Evolutionary conservation across 2,888 invertebrate genomes (phyloP), one percentile per base, ranked within the genome.

Genomic region (Tholera decimalis): DNA sequence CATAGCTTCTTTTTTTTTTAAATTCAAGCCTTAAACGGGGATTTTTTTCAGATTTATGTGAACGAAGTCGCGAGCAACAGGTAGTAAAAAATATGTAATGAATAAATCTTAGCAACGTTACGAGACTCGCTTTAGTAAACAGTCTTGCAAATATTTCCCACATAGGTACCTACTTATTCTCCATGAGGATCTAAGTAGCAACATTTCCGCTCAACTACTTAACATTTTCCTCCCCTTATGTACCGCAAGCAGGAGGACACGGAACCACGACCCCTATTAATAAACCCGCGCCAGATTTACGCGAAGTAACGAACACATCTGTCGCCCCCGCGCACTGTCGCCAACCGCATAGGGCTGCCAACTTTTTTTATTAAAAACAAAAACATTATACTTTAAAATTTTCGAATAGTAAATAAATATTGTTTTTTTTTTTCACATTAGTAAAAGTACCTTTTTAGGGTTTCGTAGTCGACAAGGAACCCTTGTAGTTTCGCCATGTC

Each of bases 231-330:
- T 18, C 39, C 53, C 58, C 46, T 35, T 63, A 54, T 39, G n/a
- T 58, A 78, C 55, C 78, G 15, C 74, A 73, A 54, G 41, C 26
- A 54, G 8, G 18, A 74, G 47, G 44, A 50, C 37, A 39, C 5
- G 41, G 44, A 15, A 66, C 51, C 56, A 2, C 43, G 41, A 33
- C 63, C 66, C 78, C 53, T 74, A 73, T 80, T 81, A 83, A 78
- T 81, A 83, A 83, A 65, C 35, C 50, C 50, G 41, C 50, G 64
- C 53, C 57, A 68, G 82, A 79, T 67, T 75, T 69, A 67, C 66
- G 67, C 50, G 43, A 67, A 64, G 55, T 55, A 59, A 79, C 64
- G 63, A 56, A 63, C 66, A 77, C 88, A 87, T 87, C 86, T 87
- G 86, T 75, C 67, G 74, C 66, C 79, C 80, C 54, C 54, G 55